phyloP scores from a whole-genome alignment of 2,888 invertebrate genomes.

The Fragum sueziense region DNA sequence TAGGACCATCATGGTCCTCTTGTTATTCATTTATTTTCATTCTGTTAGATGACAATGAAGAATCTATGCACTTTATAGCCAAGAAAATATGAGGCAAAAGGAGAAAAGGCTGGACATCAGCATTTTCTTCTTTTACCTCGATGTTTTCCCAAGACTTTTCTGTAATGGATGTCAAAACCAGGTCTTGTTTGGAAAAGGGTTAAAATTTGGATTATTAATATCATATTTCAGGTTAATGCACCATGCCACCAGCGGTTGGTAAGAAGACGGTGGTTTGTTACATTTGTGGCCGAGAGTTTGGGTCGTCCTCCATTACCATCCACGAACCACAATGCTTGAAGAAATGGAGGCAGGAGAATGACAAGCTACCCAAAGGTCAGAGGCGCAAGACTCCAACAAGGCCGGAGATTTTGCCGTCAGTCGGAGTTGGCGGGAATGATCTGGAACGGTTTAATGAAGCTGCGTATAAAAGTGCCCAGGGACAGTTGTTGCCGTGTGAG shows the following conservation, averaged over 20 bases:
- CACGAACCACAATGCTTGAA: constrained; percentile 88
- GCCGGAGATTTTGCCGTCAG: constrained; percentile 83
- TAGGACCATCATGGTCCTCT: too few relatives aligned
- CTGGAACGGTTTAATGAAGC: constrained; percentile 83
- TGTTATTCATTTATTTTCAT: too few relatives aligned
- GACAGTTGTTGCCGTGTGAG: constrained; percentile 86
- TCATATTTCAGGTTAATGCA: background rate
- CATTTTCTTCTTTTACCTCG: too few relatives aligned
- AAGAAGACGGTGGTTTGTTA: constrained; percentile 84
- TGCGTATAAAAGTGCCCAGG: constrained; percentile 85
- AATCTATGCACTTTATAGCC: too few relatives aligned
- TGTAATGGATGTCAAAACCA: too few relatives aligned
- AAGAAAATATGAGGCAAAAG: too few relatives aligned
- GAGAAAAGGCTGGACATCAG: too few relatives aligned
- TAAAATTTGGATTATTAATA: too few relatives aligned
- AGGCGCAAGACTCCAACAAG: constrained; percentile 85
- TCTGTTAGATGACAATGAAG: too few relatives aligned
- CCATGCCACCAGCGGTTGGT: constrained; percentile 60
- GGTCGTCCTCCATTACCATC: constrained; percentile 86
- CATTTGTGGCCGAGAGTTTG: constrained; percentile 87
- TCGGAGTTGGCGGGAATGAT: constrained; percentile 62
- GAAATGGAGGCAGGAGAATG: constrained; percentile 86
- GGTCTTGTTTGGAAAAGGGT: too few relatives aligned
- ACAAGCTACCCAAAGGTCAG: constrained; percentile 84
- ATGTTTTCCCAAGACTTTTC: too few relatives aligned